Evolutionary conservation across 1,140 invertebrate genomes (phyloP), one percentile per base, ranked within the genome.

Genomic region (Eumeta japonica): DNA sequence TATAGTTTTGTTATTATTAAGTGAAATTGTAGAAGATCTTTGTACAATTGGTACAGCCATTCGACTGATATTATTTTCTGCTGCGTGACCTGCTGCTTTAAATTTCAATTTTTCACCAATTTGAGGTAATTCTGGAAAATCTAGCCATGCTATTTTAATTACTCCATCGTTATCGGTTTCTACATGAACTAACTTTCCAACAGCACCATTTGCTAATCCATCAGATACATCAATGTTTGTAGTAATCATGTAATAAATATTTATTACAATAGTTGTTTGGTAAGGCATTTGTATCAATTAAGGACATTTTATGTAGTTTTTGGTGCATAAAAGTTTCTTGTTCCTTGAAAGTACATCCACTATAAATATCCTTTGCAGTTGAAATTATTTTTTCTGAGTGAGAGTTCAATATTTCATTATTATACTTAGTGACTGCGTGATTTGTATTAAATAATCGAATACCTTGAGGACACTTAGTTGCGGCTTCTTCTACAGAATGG

Each of bases 191-290:
- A 68, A 41, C 41, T 50, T 54, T 9, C 55, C 66, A 34, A 62
- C 47, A 3, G 62, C 46, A 16, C 61, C 62, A 47, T 71, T 68
- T 1, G 42, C 52, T 37, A 71, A 45, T 3, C 64, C 62, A 46
- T 67, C 59, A 12, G 41, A 15, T 0, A 62, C 55, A 38, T 62
- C 52, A 9, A 70, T 64, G 40, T 70, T 67, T 2, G 48, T 54
- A n/a, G 55, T 57, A 12, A 71, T 53, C 36, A 66, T 57, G 34
- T 74, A 71, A 30, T 10, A 33, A 20, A 49, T 50, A 27, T 41
- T 35, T 15, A 48, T 39, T 3, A 59, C 53, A 18, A 73, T 52
- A 14, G 37, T 37, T n/a, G 52, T 49, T 48, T 62, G 16, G 31
- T 62, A 62, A 3, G 62, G 63, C 30, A 68, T 48, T 52, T 15